Base-by-base conservation (phyloP, 2,113 vertebrate genomes). In the Prinia subflava region DNA sequence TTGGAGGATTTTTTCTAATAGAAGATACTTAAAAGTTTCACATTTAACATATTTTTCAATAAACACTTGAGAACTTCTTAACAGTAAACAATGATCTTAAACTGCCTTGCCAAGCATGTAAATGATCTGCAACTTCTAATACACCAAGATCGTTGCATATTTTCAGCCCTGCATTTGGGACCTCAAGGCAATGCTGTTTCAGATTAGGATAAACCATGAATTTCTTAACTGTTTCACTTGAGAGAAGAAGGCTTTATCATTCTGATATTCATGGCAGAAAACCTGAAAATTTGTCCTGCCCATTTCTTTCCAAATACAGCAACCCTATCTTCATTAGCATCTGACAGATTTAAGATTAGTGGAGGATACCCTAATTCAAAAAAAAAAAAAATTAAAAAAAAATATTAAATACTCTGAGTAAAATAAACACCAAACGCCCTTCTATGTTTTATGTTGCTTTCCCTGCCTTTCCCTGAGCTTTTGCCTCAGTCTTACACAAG, bases 31-130 rank as follows among this genome's bases (percentile, higher is more conserved):
- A 89, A 78, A 92, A 94, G 44, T 83, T 87, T 96, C 85, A 70
- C 81, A 37, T 81, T 96, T 91, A 94, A 91, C 85, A 59, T 97
- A 96, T 96, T 97, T 98, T 97, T 97, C 93, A 97, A 95, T 97
- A 97, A 97, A 96, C 94, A 92, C 95, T 97, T 90, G 86, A 95
- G 88, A 95, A 96, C 88, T 93, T 88, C 94, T 91, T 96, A 96
- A 96, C 49, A 90, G 97, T 85, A 86, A 98, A 96, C 85, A 94
- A 92, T 87, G 87, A 87, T 96, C 94, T 91, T 95, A 96, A 97
- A 93, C 87, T 88, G 91, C 91, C 91, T 96, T 86, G 71, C 92
- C 94, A 96, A 97, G 94, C 95, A 91, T 42, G 85, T 93, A 84
- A 95, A 91, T 87, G 73, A 96, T 92, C 95, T 95, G 90, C 70